Evolutionary conservation across 1,140 invertebrate species (phyloP).

Genomic region (Stegodyphus mimosarum): DNA sequence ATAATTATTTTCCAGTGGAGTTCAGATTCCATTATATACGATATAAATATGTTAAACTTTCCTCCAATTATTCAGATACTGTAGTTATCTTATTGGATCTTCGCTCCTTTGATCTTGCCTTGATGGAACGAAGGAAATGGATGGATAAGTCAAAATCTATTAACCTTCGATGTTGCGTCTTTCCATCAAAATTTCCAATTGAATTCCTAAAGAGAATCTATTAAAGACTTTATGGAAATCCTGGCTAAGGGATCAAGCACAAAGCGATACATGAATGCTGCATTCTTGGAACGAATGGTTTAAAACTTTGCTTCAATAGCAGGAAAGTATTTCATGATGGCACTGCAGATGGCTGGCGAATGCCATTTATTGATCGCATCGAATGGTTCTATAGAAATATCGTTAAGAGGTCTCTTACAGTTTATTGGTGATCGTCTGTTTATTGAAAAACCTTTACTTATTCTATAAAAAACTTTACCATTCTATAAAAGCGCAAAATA

Average conservation of each 20-base stretch:
- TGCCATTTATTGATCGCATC: not conserved
- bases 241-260: not conserved
- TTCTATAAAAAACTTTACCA: too few relatives aligned
- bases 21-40: constrained; percentile 23
- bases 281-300: not conserved
- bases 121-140: not conserved
- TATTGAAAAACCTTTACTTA: not conserved
- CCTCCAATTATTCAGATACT: constrained; percentile 9
- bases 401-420: not conserved
- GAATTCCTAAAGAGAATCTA: constrained; percentile 23
- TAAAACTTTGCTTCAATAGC: not conserved
- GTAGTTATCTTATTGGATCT: constrained; percentile 21
- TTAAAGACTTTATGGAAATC: constrained; percentile 32
- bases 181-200: constrained; percentile 21
- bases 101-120: constrained; percentile 1
- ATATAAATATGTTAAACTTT: constrained; percentile 33
- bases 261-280: not conserved
- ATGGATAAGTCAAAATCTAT: constrained; percentile 12
- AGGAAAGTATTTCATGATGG: not conserved
- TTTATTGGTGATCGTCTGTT: not conserved
- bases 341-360: not conserved
- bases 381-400: not conserved
- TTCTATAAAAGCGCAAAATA: too few relatives aligned
- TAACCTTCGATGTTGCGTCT: constrained; percentile 1
- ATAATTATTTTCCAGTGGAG: constrained; percentile 23